A percentile compares a stretch with the other conserved stretches of the same genome.
These are phyloP conservation scores for Sebastes minor DNA, from an alignment of 2,797 vertebrate species.

Conservation along the genomic window DNA sequence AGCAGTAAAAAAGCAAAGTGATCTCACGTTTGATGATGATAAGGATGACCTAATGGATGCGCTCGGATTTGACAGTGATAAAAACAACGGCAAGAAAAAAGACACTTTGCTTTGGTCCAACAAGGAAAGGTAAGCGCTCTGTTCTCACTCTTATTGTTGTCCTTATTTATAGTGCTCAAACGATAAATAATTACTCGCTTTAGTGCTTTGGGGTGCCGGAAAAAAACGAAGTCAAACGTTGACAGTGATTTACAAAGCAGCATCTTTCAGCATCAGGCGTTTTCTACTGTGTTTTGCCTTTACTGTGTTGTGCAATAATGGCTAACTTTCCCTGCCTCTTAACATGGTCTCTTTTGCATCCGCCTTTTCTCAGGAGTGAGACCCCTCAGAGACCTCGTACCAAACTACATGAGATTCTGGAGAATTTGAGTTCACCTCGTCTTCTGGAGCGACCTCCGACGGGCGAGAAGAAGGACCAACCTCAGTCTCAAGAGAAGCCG, in stretches of 20 bases:
- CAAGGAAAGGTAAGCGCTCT: conserved; percentile 68
- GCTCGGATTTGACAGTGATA: conserved; percentile 82
- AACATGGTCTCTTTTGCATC: background rate
- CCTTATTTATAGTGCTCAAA: conserved; percentile 41
- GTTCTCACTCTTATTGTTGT: conserved; percentile 14
- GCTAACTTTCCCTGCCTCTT: background rate
- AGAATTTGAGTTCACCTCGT: conserved; percentile 77
- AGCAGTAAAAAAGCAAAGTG: conserved; percentile 64
- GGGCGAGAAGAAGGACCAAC: conserved; percentile 75
- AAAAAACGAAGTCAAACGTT: conserved; percentile 8
- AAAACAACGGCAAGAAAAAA: conserved; percentile 64
- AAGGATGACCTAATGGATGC: conserved; percentile 86
- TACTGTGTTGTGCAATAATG: background rate
- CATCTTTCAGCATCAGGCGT: background rate
- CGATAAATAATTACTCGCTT: conserved; percentile 56
- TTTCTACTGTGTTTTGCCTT: background rate
- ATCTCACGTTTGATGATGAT: conserved; percentile 85
- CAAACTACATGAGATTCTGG: conserved; percentile 89
- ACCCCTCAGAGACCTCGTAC: conserved; percentile 80
- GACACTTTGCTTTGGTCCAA: conserved; percentile 52
- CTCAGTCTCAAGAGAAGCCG: conserved; percentile 47
- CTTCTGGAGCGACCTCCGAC: conserved; percentile 74
- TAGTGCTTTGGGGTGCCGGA: conserved; percentile 14
- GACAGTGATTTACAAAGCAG: background rate
- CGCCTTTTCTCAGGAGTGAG: conserved; percentile 62